Percentiles rank a stretch among this genome's conserved stretches.
Conservation (phyloP, 2,113 vertebrate genomes). For the Rhipidura dahli region DNA sequence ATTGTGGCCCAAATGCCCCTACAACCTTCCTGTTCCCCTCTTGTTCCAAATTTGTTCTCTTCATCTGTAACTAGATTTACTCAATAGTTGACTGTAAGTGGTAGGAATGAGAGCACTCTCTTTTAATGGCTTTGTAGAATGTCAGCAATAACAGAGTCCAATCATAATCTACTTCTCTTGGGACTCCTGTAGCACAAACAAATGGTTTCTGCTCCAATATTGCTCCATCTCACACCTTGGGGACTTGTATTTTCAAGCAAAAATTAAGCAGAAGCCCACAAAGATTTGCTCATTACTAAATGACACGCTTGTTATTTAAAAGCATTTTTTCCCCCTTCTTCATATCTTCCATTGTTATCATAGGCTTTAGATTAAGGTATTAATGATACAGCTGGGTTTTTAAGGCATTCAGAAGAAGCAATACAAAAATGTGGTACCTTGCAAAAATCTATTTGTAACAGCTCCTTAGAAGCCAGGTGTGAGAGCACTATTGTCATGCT, state of each 20-base stretch:
- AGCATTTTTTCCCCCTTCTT: neutral
- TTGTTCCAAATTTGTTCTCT: neutral
- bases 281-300: neutral
- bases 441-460: neutral
- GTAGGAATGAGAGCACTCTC: neutral
- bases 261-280: neutral
- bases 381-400: neutral
- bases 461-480: neutral
- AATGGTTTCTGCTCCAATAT: neutral
- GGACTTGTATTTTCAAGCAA: neutral
- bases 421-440: neutral
- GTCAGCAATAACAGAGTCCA: conserved; percentile 8
- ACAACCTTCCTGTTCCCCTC: neutral
- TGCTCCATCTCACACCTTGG: neutral
- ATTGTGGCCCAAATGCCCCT: neutral
- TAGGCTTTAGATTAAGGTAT: neutral
- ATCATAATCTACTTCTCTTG: neutral
- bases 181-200: neutral
- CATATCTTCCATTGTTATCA: neutral
- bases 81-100: neutral
- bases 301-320: neutral
- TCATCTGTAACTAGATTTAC: neutral
- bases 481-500: neutral
- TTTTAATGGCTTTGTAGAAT: conserved; percentile 24
- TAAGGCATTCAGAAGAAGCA: neutral